Percentiles rank a stretch among this genome's conserved stretches.
phyloP scores from a whole-genome alignment of 2,888 invertebrate species.

The Pseudoips prasinana region DNA sequence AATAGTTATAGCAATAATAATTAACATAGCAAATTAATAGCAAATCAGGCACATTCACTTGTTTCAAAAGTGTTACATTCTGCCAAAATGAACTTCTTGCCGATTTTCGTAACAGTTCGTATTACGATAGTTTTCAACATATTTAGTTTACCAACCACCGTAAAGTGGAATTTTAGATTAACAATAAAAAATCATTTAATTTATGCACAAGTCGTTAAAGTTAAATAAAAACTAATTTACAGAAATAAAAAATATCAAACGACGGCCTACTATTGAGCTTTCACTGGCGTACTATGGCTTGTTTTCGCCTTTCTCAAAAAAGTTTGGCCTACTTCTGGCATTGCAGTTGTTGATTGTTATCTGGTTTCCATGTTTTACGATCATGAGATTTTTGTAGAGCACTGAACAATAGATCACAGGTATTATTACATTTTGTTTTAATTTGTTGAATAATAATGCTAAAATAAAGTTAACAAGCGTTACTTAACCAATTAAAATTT shows the following conservation, averaged over 20 bases:
- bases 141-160: background rate
- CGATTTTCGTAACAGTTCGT: slow-evolving; percentile 6
- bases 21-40: too few relatives aligned
- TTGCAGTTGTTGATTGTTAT: too few relatives aligned
- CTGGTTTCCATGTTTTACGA: too few relatives aligned
- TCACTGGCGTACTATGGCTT: slow-evolving; percentile 12
- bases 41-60: slow-evolving; percentile 9
- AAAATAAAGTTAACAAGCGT: too few relatives aligned
- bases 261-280: slow-evolving; percentile 16
- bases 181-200: slow-evolving; percentile 9
- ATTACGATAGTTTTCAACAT: background rate
- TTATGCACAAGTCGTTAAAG: slow-evolving; percentile 21
- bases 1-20: too few relatives aligned
- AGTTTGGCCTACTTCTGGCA: slow-evolving; percentile 4
- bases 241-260: slow-evolving; percentile 19
- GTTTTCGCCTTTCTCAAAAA: slow-evolving; percentile 14
- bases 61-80: slow-evolving; percentile 19
- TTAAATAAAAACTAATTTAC: slow-evolving; percentile 26
- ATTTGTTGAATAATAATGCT: too few relatives aligned
- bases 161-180: slow-evolving; percentile 14
- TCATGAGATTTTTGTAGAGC: too few relatives aligned
- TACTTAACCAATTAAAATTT: too few relatives aligned
- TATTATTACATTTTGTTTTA: too few relatives aligned
- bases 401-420: too few relatives aligned
- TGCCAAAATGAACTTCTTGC: too few relatives aligned